Percentiles rank a stretch among this genome's conserved stretches.
Evolutionary conservation across 2,113 vertebrate species (phyloP).

Genomic region (Bothrops jararaca): DNA sequence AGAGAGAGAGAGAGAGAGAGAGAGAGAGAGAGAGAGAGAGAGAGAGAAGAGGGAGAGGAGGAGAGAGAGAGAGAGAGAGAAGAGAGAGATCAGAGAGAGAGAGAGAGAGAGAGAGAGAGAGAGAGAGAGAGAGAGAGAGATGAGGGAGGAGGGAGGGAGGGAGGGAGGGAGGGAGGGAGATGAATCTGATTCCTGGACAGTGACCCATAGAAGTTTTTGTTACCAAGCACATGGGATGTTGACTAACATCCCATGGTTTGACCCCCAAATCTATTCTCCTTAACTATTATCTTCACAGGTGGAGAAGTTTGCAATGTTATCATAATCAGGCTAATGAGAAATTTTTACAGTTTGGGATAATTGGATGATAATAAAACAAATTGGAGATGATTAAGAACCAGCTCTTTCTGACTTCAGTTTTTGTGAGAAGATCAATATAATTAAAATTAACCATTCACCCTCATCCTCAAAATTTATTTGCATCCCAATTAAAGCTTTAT

Average conservation of each 20-base stretch:
- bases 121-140: no score
- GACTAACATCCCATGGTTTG: no score
- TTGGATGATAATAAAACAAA: slow-evolving; percentile 11
- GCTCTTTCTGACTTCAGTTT: neutral
- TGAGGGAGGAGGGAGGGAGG: no score
- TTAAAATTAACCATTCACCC: neutral
- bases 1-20: no score
- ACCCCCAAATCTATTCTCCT: neutral
- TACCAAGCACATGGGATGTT: neutral
- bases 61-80: no score
- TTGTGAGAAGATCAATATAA: slow-evolving; percentile 2
- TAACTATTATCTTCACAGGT: neutral
- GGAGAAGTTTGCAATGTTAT: neutral
- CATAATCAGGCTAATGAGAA: neutral
- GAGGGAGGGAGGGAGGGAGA: no score
- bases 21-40: no score
- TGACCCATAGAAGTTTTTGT: neutral
- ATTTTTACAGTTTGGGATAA: slow-evolving; percentile 12
- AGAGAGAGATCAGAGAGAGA: no score
- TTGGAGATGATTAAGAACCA: neutral
- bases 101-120: no score
- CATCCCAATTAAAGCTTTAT: neutral
- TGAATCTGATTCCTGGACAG: neutral
- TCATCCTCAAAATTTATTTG: neutral
- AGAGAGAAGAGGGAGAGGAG: no score